Conservation (phyloP, 1,140 invertebrate genomes). For the Uloborus diversus region DNA sequence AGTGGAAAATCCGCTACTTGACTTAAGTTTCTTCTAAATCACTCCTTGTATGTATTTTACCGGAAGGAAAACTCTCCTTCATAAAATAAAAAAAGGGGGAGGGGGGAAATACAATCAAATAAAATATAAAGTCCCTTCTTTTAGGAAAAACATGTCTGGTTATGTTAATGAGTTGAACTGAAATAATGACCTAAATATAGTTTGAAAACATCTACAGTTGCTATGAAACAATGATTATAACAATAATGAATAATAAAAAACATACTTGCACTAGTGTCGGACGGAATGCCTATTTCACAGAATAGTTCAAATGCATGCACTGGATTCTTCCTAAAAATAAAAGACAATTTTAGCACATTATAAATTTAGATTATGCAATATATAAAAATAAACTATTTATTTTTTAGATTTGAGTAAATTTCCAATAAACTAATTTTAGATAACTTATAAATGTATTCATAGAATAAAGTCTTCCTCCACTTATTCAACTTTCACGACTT, state of each 20-base stretch:
- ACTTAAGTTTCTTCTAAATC: no score
- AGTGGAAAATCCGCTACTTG: no score
- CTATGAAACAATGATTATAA: neutral
- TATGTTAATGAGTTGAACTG: no score
- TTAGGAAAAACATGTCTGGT: neutral
- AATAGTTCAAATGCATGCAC: constrained; percentile 34
- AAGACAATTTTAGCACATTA: neutral
- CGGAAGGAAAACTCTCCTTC: no score
- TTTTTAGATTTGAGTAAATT: no score
- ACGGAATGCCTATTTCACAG: constrained; percentile 46
- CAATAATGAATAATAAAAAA: neutral
- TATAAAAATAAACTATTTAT: neutral
- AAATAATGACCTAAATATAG: neutral
- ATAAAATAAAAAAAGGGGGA: no score
- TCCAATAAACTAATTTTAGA: no score
- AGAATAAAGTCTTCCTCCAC: no score
- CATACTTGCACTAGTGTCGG: constrained; percentile 24
- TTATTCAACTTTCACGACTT: no score
- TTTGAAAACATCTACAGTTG: neutral
- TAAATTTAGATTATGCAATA: neutral
- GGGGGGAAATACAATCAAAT: neutral
- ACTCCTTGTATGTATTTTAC: no score
- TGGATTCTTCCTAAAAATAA: constrained; percentile 39
- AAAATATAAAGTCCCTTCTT: neutral
- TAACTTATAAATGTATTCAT: no score